Evolutionary conservation across 2,797 vertebrate species (phyloP).

Genomic region (Enoplosus armatus): DNA sequence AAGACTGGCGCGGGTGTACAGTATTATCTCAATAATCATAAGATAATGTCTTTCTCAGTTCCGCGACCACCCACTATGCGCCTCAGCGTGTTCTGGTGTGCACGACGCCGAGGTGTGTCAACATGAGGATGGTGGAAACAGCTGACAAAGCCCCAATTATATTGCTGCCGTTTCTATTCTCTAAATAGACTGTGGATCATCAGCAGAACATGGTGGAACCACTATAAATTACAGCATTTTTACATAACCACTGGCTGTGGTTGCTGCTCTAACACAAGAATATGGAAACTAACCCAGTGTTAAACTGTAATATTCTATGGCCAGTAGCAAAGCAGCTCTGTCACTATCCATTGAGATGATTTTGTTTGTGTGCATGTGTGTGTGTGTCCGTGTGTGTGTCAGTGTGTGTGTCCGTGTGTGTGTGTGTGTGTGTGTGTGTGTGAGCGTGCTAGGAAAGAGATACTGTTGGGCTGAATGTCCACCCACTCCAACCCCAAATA

Average conservation of each 20-base stretch:
- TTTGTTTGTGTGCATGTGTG: slow-evolving; percentile 53
- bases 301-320: slow-evolving; percentile 81
- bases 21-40: slow-evolving; percentile 86
- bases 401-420: slow-evolving; percentile 1
- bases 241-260: slow-evolving; percentile 82
- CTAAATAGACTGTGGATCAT: slow-evolving; percentile 83
- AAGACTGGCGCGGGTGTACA: slow-evolving; percentile 78
- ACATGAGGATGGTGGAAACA: slow-evolving; percentile 79
- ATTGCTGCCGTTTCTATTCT: slow-evolving; percentile 81
- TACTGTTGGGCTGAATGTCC: slow-evolving; percentile 66
- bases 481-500: slow-evolving; percentile 77
- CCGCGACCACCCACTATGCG: slow-evolving; percentile 80
- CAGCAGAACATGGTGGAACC: slow-evolving; percentile 81
- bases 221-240: slow-evolving; percentile 82
- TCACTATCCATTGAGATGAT: slow-evolving; percentile 80
- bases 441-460: slow-evolving; percentile 40
- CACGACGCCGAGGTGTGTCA: slow-evolving; percentile 79
- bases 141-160: slow-evolving; percentile 85
- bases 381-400: background rate
- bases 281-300: slow-evolving; percentile 82
- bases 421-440: slow-evolving; percentile 26
- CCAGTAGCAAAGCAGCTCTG: slow-evolving; percentile 75
- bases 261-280: slow-evolving; percentile 77
- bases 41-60: slow-evolving; percentile 84
- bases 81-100: slow-evolving; percentile 72